Base-by-base conservation (phyloP, 2,797 vertebrate genomes). In the Pseudopleuronectes americanus region DNA sequence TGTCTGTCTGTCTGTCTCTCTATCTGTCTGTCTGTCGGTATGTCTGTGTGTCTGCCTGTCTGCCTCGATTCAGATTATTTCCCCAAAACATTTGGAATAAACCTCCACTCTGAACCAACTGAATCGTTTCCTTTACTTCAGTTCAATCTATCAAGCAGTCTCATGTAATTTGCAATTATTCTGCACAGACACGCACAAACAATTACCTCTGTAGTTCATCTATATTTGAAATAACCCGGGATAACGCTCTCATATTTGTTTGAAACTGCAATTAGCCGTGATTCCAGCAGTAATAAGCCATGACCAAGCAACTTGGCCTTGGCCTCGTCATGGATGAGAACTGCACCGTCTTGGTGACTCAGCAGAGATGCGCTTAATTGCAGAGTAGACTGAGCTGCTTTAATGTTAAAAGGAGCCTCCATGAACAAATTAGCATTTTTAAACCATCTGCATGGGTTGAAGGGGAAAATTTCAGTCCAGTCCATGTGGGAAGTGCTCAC, bases 301-400 rank as follows among this genome's bases (percentile, higher is more conserved):
- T 33, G 59, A 21, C 49, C 26, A 43, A 28, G 62, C 36, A 28
- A 21, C 49, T 63, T 52, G 19, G 12, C 51, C 54, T 57, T 28
- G 8, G 22, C 55, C 56, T 74, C 52, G 64, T 13, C 75, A 19
- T 56, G 63, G 49, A 67, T 45, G 62, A 66, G 68, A 31, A 26
- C 53, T 73, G 61, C 54, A 17, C 56, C 16, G 53, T 58, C 23
- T 53, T 68, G 51, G 58, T 80, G 87, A 84, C 76, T 87, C 82
- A 86, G 84, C 81, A 79, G 59, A 86, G 22, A 61, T 75, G 62
- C 54, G 57, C 78, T 80, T 85, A 84, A 87, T 78, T 87, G 69
- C 4, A 28, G 59, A 70, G 53, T 26, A 69, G 79, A 81, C n/a
- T n/a, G n/a, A n/a, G n/a, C n/a, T n/a, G n/a, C n/a, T n/a, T n/a